phyloP scores from a whole-genome alignment of 2,797 vertebrate species.

The Erethizon dorsatum region DNA sequence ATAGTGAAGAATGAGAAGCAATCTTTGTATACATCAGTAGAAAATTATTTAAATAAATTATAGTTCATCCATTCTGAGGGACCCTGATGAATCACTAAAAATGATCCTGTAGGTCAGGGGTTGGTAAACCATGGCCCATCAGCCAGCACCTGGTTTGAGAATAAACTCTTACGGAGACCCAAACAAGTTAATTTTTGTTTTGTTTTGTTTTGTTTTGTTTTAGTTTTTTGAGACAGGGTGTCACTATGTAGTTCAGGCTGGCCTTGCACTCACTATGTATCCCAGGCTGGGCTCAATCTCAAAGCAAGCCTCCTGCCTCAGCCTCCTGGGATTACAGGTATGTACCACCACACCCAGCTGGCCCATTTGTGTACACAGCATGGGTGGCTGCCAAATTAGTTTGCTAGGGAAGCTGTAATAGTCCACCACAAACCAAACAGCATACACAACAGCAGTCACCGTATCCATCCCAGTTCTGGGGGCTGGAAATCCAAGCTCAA shows the following conservation, averaged over 20 bases:
- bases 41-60: neutral
- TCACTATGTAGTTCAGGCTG: neutral
- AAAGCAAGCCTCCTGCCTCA: neutral
- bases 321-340: neutral
- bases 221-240: neutral
- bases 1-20: neutral
- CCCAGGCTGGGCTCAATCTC: neutral
- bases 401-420: neutral
- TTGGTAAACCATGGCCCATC: neutral
- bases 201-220: neutral
- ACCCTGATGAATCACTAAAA: neutral
- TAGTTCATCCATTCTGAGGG: neutral
- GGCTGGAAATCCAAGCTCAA: neutral
- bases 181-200: neutral
- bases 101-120: neutral
- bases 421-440: neutral
- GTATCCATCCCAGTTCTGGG: neutral
- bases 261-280: neutral
- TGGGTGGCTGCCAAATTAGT: neutral
- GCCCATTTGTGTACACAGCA: neutral
- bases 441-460: neutral
- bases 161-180: neutral
- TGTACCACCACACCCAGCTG: neutral
- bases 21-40: neutral
- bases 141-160: neutral